Conservation (phyloP, 2,797 vertebrate genomes). For the Diplodus sargus region DNA sequence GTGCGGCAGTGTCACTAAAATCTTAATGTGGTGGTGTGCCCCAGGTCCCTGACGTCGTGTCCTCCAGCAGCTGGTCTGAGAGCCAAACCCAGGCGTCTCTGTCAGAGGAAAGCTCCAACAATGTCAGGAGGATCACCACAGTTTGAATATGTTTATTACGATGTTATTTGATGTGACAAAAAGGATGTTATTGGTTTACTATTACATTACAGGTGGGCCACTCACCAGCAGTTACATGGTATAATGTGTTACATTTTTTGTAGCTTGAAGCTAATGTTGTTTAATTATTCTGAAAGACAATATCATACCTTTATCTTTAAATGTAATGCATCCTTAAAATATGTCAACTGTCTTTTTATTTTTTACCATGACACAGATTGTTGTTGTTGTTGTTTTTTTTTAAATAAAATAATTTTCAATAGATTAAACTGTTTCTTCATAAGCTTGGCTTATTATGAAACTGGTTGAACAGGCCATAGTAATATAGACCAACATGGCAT, state of each 20-base stretch:
- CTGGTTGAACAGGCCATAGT: not conserved
- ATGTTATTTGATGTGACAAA: not conserved
- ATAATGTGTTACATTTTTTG: slow-evolving; percentile 12
- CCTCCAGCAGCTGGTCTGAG: slow-evolving; percentile 57
- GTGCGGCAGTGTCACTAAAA: not conserved
- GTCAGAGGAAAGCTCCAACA: slow-evolving; percentile 37
- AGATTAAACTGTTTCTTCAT: not conserved
- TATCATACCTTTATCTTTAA: no score
- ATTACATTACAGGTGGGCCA: not conserved
- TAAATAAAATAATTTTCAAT: slow-evolving; percentile 15
- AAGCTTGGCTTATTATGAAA: not conserved
- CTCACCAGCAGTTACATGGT: not conserved
- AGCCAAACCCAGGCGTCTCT: slow-evolving; percentile 29
- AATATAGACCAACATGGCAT: not conserved
- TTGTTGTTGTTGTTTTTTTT: slow-evolving; percentile 11
- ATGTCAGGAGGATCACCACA: slow-evolving; percentile 71
- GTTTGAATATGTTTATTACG: slow-evolving; percentile 62
- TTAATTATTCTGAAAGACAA: no score
- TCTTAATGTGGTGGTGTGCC: slow-evolving; percentile 7
- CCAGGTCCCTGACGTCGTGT: slow-evolving; percentile 75
- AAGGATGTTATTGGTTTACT: not conserved
- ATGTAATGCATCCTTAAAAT: not conserved
- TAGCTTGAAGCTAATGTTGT: not conserved
- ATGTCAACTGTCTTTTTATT: not conserved
- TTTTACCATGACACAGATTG: not conserved